Evolutionary conservation across 2,888 invertebrate genomes (phyloP).

Genomic region (Hydropsyche betteni): DNA sequence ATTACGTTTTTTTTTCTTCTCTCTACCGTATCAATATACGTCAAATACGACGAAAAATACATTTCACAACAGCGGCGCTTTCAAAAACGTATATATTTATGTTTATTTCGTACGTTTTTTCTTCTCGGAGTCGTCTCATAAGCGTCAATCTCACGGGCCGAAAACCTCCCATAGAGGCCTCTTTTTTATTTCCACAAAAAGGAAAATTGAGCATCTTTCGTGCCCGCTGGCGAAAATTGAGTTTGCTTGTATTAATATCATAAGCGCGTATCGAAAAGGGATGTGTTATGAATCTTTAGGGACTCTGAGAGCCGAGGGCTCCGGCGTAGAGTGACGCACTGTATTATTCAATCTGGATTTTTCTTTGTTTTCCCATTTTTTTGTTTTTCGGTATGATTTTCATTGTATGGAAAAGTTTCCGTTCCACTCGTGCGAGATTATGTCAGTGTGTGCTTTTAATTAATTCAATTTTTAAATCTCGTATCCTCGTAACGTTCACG

Average conservation of each 20-base stretch:
- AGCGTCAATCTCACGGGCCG: neutral
- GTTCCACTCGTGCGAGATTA: neutral
- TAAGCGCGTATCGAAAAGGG: constrained; percentile 34
- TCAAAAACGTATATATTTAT: neutral
- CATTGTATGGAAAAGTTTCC: neutral
- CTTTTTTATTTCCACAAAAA: neutral
- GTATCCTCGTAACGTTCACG: constrained; percentile 7
- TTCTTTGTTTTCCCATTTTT: neutral
- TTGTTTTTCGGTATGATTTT: neutral
- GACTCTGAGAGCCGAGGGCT: neutral
- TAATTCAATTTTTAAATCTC: constrained; percentile 15
- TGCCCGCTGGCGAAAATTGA: constrained; percentile 27
- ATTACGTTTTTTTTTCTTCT: too few relatives aligned
- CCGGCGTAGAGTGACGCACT: neutral
- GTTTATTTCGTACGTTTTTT: neutral
- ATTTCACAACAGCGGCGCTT: neutral
- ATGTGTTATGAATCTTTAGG: constrained; percentile 37
- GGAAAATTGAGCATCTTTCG: neutral
- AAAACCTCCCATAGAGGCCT: neutral
- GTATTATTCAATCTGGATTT: neutral
- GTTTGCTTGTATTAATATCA: constrained; percentile 38
- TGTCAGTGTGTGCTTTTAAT: neutral
- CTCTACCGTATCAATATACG: too few relatives aligned
- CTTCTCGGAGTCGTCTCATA: neutral
- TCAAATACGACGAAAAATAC: too few relatives aligned